phyloP scores from a whole-genome alignment of 1,140 invertebrate genomes.

The Papilio xuthus region DNA sequence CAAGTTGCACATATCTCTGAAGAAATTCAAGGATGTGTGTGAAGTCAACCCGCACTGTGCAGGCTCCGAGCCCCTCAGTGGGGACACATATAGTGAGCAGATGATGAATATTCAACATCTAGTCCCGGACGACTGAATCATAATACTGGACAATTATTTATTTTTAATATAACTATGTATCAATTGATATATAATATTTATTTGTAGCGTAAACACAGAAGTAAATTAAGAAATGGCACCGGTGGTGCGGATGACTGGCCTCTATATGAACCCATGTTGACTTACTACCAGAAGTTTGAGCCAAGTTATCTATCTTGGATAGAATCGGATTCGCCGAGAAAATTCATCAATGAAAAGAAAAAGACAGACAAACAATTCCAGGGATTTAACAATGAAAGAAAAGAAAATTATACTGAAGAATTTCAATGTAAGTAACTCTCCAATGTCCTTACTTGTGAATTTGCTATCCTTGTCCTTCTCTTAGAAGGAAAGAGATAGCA shows the following conservation, averaged over 20 bases:
- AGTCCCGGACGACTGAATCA: no score
- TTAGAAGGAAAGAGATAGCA: background rate
- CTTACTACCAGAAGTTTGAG: constrained; percentile 61
- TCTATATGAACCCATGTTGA: constrained; percentile 59
- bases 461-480: background rate
- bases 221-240: constrained; percentile 57
- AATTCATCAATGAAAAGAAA: constrained; percentile 43
- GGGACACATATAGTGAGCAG: no score
- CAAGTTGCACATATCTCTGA: no score
- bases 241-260: constrained; percentile 57
- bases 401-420: constrained; percentile 54
- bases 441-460: background rate
- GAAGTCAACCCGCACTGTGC: no score
- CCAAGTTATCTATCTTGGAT: constrained; percentile 57
- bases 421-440: constrained; percentile 69
- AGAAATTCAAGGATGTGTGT: no score
- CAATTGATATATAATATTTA: constrained; percentile 32
- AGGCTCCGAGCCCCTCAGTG: no score
- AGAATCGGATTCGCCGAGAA: constrained; percentile 45
- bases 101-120: background rate
- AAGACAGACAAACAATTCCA: constrained; percentile 45
- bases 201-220: constrained; percentile 70
- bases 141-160: no score
- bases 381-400: constrained; percentile 41
- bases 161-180: no score